phyloP scores from a whole-genome alignment of 2,113 vertebrate genomes.

The Uria aalge region DNA sequence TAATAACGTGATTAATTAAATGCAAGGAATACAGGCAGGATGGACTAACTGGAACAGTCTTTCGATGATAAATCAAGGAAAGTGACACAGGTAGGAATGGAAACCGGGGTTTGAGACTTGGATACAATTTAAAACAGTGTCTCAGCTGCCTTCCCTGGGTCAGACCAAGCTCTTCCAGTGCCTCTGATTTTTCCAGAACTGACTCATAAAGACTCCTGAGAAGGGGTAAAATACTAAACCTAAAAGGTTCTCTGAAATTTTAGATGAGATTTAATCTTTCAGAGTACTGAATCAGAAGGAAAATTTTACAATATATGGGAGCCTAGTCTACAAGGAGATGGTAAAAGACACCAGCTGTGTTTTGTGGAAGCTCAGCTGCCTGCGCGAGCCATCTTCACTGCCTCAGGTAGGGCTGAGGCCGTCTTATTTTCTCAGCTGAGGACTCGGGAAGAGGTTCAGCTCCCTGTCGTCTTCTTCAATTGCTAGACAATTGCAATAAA shows the following conservation, averaged over 20 bases:
- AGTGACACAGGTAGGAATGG: background rate
- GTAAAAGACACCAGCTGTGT: fast-evolving
- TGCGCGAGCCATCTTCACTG: fast-evolving
- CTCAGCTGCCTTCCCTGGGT: background rate
- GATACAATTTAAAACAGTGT: background rate
- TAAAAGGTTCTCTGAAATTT: background rate
- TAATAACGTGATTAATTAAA: background rate
- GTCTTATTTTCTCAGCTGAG: background rate
- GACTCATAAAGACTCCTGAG: background rate
- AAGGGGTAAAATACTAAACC: background rate
- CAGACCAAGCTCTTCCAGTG: background rate
- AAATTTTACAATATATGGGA: background rate
- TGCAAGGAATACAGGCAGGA: background rate
- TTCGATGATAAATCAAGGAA: background rate
- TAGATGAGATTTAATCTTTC: background rate
- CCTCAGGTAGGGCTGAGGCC: background rate
- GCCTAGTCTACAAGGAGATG: background rate
- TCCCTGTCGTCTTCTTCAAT: background rate
- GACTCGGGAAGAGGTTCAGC: background rate
- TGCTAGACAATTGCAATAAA: background rate
- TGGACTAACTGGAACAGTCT: background rate
- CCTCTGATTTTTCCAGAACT: background rate
- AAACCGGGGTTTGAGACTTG: background rate
- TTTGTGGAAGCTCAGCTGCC: background rate
- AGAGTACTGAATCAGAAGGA: background rate